Evolutionary conservation across 2,888 invertebrate species (phyloP).

Genomic region (Cryptophagus acutangulus): DNA sequence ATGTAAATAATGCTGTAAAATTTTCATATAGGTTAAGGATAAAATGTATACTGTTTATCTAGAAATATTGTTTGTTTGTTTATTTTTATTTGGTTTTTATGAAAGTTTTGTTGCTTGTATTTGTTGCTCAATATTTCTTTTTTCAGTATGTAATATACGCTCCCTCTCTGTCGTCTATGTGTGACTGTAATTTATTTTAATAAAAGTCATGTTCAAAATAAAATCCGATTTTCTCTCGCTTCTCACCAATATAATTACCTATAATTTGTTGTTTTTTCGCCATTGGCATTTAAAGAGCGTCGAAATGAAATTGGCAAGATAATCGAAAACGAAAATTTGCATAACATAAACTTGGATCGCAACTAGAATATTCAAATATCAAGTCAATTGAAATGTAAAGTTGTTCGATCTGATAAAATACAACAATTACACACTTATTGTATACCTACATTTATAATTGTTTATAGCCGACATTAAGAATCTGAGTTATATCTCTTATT

Average conservation of each 20-base stretch:
- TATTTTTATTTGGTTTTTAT: slow-evolving; percentile 41
- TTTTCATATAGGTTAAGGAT: slow-evolving; percentile 47
- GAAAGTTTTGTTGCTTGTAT: slow-evolving; percentile 48
- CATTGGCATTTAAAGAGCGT: no score
- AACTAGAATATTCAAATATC: slow-evolving; percentile 1
- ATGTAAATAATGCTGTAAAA: slow-evolving; percentile 41
- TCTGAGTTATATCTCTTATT: no score
- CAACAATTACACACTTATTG: background rate
- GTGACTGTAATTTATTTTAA: slow-evolving; percentile 53
- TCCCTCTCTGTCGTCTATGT: slow-evolving; percentile 47
- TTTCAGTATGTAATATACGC: slow-evolving; percentile 42
- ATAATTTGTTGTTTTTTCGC: no score
- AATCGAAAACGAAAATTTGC: background rate
- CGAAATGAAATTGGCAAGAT: background rate
- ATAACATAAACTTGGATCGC: background rate
- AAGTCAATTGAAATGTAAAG: background rate
- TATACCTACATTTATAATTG: background rate
- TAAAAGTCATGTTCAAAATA: slow-evolving; percentile 46
- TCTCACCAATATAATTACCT: no score
- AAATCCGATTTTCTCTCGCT: no score
- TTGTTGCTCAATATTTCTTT: slow-evolving; percentile 49
- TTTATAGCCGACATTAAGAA: background rate
- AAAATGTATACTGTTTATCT: slow-evolving; percentile 49
- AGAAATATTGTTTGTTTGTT: slow-evolving; percentile 43
- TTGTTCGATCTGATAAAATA: slow-evolving; percentile 1